Conservation (phyloP, 2,888 invertebrate genomes). For the Melanostoma scalare region DNA sequence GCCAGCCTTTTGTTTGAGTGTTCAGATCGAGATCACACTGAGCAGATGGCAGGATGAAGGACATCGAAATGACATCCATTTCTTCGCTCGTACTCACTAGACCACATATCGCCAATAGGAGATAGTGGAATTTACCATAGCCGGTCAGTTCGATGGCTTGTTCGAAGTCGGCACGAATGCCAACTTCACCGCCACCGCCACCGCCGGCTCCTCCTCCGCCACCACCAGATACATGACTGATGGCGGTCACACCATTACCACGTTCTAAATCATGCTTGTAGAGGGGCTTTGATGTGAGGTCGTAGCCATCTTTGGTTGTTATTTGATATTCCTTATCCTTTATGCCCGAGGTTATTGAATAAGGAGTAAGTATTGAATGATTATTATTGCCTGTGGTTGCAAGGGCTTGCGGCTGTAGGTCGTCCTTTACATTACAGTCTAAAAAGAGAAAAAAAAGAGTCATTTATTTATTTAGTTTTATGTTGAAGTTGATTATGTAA, state of each 20-base stretch:
- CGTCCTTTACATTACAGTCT: conserved; percentile 95
- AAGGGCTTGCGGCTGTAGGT: conserved; percentile 90
- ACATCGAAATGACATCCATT: conserved; percentile 97
- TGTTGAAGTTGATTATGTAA: background rate
- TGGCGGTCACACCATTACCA: conserved; percentile 73
- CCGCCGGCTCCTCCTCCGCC: conserved; percentile 70
- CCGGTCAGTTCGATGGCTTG: conserved; percentile 93
- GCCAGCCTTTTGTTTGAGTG: conserved; percentile 91
- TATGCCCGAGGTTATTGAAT: conserved; percentile 78
- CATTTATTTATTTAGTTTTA: conserved; percentile 9
- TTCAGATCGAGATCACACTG: conserved; percentile 95
- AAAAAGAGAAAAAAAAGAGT: conserved; percentile 77
- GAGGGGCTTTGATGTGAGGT: conserved; percentile 71
- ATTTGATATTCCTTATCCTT: conserved; percentile 79
- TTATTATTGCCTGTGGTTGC: conserved; percentile 84
- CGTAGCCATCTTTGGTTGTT: conserved; percentile 78
- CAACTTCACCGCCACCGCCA: conserved; percentile 81
- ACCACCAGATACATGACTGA: conserved; percentile 71
- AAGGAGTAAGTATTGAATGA: conserved; percentile 80
- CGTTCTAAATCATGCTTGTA: conserved; percentile 71
- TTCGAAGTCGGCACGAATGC: conserved; percentile 93
- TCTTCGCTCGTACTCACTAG: conserved; percentile 97
- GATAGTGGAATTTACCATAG: conserved; percentile 89
- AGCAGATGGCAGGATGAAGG: conserved; percentile 95
- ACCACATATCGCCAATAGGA: conserved; percentile 94